Evolutionary conservation across 1,140 invertebrate species (phyloP), one percentile per base, ranked within the genome.

Genomic region (Leptinotarsa undecemlineata): DNA sequence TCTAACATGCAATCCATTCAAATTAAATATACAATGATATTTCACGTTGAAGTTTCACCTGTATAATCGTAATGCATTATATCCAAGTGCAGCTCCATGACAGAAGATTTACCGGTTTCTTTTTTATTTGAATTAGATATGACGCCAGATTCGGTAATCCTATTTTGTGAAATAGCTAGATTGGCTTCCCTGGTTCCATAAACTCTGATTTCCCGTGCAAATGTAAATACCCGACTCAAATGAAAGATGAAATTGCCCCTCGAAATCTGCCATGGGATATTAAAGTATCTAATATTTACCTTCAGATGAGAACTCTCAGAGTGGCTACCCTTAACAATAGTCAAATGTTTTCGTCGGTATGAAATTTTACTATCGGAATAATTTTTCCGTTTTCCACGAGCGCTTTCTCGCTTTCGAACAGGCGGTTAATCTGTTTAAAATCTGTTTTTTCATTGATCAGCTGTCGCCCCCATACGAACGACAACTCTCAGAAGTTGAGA

Each of bases 161-260:
- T 19, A 71, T 61, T 71, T 71, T 6, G 51, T 23, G 57, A 33
- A 71, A 60, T 71, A 71, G 48, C 48, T 71, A 71, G 51, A 71
- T 71, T 71, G 69, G 69, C 69, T 71, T 42, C 68, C 21, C 68
- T 69, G 20, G 48, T 48, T 48, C 51, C 57, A 21, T 23, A 21
- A 71, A 71, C 60, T 11, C 69, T 60, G 69, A 71, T 71, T 71
- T 33, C 57, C 21, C 48, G 33, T 62, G 69, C 33, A 71, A 71
- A 71, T 62, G 69, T 71, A 71, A 71, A 71, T 71, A 71, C 69
- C 69, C 20, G 33, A 71, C 69, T 71, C 48, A 71, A 68, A 71
- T 71, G 69, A 71, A 71, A 71, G 69, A 71, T 71, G 69, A 61
- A 71, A 71, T 71, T 71, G 69, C 19, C 33, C 33, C 51, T 71